Evolutionary conservation across 1,140 invertebrate species (phyloP).

Genomic region (Drosophila suzukii): DNA sequence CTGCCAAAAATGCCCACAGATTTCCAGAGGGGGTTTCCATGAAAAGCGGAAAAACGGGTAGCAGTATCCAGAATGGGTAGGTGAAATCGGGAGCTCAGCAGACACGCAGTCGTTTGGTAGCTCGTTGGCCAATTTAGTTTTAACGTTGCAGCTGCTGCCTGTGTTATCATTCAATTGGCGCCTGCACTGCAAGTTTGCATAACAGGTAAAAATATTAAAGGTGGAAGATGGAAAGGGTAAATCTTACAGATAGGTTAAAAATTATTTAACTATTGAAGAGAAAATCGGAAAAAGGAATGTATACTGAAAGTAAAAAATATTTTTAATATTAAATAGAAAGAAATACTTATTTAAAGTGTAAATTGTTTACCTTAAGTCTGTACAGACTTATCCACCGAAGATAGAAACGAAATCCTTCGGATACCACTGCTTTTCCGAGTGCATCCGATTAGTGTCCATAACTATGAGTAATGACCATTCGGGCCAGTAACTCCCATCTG

Average conservation of each 20-base stretch:
- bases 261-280: no score
- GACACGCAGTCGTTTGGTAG: constrained; percentile 60
- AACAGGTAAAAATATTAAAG: constrained; percentile 17
- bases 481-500: constrained; percentile 12
- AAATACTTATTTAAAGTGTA: neutral
- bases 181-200: constrained; percentile 64
- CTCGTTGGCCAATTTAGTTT: constrained; percentile 71
- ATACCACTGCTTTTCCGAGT: constrained; percentile 23
- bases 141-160: constrained; percentile 60
- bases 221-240: neutral
- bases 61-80: neutral
- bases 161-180: constrained; percentile 76
- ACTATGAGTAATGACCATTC: constrained; percentile 29
- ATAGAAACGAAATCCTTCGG: neutral
- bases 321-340: neutral
- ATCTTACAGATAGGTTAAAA: neutral
- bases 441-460: constrained; percentile 37
- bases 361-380: neutral
- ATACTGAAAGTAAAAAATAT: no score
- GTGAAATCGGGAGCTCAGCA: constrained; percentile 25
- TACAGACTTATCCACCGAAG: neutral
- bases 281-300: no score
- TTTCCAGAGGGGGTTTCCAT: neutral
- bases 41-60: neutral
- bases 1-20: constrained; percentile 47